Evolutionary conservation across 2,888 invertebrate species (phyloP).

Genomic region (Apoderus coryli): DNA sequence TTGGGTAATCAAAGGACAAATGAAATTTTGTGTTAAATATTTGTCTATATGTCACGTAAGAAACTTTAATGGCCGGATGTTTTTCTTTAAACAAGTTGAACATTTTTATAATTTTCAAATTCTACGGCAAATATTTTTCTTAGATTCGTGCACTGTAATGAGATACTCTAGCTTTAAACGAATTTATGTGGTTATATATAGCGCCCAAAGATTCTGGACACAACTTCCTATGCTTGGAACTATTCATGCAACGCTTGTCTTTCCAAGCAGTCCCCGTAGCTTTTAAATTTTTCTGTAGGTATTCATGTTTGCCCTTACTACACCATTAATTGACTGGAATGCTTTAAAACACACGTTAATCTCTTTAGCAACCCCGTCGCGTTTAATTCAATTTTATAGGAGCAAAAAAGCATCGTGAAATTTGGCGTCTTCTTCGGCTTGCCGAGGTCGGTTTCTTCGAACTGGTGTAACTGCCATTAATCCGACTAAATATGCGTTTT

Average conservation of each 20-base stretch:
- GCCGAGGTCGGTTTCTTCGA: slow-evolving; percentile 5
- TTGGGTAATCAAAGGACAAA: slow-evolving; percentile 2
- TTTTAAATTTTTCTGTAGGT: slow-evolving; percentile 6
- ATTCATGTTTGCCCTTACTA: slow-evolving; percentile 5
- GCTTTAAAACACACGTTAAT: slow-evolving; percentile 8
- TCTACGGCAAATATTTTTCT: slow-evolving; percentile 5
- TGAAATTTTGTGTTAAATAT: slow-evolving; percentile 1
- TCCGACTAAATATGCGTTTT: slow-evolving; percentile 4
- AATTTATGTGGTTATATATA: slow-evolving; percentile 6
- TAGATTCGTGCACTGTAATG: slow-evolving; percentile 7
- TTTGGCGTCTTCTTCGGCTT: slow-evolving; percentile 7
- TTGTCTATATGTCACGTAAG: slow-evolving; percentile 2
- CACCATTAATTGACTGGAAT: slow-evolving; percentile 8
- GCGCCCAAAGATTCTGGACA: too few relatives aligned
- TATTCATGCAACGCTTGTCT: slow-evolving; percentile 8
- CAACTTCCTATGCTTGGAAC: slow-evolving; percentile 5
- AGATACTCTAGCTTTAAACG: slow-evolving; percentile 5
- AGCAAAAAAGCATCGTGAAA: slow-evolving; percentile 6
- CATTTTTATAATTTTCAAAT: slow-evolving; percentile 8
- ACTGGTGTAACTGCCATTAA: slow-evolving; percentile 6
- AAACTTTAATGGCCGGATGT: neutral
- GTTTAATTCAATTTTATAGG: slow-evolving; percentile 5
- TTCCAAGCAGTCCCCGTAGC: slow-evolving; percentile 4
- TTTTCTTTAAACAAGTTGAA: neutral
- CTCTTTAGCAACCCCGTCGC: slow-evolving; percentile 2